phyloP scores from a whole-genome alignment of 1,140 invertebrate genomes.

The Trichogramma pretiosum region DNA sequence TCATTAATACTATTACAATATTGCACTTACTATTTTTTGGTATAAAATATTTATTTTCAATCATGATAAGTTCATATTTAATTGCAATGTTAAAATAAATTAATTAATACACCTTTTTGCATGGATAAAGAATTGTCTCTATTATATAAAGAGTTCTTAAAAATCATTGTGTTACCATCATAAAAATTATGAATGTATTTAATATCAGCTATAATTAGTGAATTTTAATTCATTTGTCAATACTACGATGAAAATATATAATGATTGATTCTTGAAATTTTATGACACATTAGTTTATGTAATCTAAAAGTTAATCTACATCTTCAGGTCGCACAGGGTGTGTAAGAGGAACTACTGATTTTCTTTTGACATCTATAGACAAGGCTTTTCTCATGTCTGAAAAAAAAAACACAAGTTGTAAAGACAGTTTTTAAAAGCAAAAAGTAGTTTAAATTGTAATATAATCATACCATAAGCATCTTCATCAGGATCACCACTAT shows the following conservation, averaged over 20 bases:
- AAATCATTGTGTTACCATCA: no score
- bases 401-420: slow-evolving; percentile 13
- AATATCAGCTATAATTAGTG: no score
- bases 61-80: no score
- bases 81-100: not conserved
- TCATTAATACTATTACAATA: no score
- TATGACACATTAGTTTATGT: no score
- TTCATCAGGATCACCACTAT: slow-evolving; percentile 94
- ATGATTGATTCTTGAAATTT: no score
- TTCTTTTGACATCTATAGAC: slow-evolving; percentile 83
- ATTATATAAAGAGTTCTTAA: no score
- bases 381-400: slow-evolving; percentile 97
- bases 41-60: not conserved
- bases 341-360: slow-evolving; percentile 85
- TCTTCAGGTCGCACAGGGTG: slow-evolving; percentile 94
- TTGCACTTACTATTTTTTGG: not conserved
- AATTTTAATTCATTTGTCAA: no score
- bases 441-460: slow-evolving; percentile 1
- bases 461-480: slow-evolving; percentile 84
- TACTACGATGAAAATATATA: no score
- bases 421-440: slow-evolving; percentile 72
- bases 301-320: slow-evolving; percentile 61
- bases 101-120: no score
- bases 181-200: no score
- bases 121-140: no score